phyloP scores from a whole-genome alignment of 2,113 vertebrate species.

The Cnemophilus loriae region DNA sequence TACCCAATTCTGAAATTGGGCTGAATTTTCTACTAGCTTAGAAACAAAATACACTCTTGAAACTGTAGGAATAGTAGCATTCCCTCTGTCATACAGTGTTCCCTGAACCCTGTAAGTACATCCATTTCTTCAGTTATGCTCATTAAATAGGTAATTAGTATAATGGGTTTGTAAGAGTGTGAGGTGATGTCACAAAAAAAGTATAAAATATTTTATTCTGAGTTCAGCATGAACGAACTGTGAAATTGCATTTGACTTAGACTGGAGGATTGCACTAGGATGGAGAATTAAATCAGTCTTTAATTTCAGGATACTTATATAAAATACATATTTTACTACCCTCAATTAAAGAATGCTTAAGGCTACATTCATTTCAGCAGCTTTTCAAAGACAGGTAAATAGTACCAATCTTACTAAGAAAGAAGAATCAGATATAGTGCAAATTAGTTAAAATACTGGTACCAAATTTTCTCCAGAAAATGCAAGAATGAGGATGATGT shows the following conservation, averaged over 20 bases:
- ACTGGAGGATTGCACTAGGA: not conserved
- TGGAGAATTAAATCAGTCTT: not conserved
- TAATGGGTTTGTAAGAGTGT: not conserved
- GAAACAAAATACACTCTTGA: not conserved
- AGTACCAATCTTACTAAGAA: not conserved
- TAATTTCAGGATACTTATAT: not conserved
- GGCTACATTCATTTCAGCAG: not conserved
- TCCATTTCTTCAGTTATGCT: not conserved
- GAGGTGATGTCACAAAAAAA: not conserved
- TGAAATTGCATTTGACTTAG: not conserved
- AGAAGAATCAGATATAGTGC: not conserved
- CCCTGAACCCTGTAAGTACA: not conserved
- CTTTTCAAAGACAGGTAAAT: slow-evolving; percentile 8
- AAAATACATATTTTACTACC: not conserved
- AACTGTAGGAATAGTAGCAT: not conserved
- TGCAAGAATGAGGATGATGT: not conserved
- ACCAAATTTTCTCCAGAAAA: not conserved
- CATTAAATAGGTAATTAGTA: not conserved
- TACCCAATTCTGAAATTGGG: not conserved
- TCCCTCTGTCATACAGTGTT: not conserved
- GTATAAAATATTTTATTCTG: not conserved
- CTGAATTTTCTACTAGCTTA: not conserved
- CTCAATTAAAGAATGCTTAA: not conserved
- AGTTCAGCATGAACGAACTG: not conserved
- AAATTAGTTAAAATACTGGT: not conserved